phyloP scores from a whole-genome alignment of 2,888 invertebrate species.

The Dendrolimus pini region DNA sequence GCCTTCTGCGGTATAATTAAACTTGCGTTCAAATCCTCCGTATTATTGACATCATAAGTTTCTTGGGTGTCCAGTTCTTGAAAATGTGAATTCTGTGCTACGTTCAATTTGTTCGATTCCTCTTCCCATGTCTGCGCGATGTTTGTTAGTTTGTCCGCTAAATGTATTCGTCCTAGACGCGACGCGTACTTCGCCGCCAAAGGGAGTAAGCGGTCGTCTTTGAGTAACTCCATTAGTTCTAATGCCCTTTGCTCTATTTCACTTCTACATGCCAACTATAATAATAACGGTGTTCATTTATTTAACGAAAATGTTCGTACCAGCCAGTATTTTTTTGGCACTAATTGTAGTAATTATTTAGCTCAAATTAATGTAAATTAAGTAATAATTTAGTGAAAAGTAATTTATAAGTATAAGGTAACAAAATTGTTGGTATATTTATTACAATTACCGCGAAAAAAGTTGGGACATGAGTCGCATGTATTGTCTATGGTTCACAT shows the following conservation, averaged over 20 bases:
- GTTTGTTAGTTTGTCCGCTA: slow-evolving; percentile 86
- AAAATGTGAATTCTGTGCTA: slow-evolving; percentile 50
- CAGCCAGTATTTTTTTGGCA: no score
- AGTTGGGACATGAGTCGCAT: no score
- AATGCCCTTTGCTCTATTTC: slow-evolving; percentile 91
- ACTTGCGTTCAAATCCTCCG: slow-evolving; percentile 55
- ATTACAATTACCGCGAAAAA: no score
- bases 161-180: slow-evolving; percentile 83
- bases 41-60: slow-evolving; percentile 51
- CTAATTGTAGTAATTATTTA: no score
- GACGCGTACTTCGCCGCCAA: slow-evolving; percentile 93
- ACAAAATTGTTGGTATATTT: no score
- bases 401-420: no score
- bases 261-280: slow-evolving; percentile 87
- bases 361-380: no score
- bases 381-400: no score
- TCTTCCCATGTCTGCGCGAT: slow-evolving; percentile 67
- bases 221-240: slow-evolving; percentile 89
- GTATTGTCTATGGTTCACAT: no score
- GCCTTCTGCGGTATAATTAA: slow-evolving; percentile 60
- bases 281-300: slow-evolving; percentile 4
- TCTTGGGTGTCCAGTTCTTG: slow-evolving; percentile 55
- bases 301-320: no score
- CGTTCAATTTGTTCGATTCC: slow-evolving; percentile 41
- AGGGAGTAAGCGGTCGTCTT: slow-evolving; percentile 85